Conservation (phyloP, 2,888 invertebrate genomes). For the Catocala sponsa region DNA sequence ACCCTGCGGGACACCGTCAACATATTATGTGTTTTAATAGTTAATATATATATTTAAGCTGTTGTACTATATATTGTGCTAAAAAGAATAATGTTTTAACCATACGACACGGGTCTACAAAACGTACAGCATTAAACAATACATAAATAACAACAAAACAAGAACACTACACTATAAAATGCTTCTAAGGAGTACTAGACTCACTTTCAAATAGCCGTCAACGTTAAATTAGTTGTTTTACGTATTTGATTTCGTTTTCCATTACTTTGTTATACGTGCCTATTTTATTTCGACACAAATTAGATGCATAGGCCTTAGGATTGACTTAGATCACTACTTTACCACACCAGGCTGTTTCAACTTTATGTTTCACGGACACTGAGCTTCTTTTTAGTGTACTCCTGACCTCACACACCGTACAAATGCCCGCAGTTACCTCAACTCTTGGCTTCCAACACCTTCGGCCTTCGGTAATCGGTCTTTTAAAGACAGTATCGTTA, state of each 20-base stretch:
- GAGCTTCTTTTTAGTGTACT: slow-evolving; percentile 87
- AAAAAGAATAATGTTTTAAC: slow-evolving; percentile 51
- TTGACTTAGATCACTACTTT: slow-evolving; percentile 86
- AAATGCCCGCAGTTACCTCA: slow-evolving; percentile 88
- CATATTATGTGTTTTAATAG: slow-evolving; percentile 51
- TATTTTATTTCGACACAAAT: slow-evolving; percentile 83
- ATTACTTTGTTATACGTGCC: slow-evolving; percentile 79
- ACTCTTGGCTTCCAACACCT: slow-evolving; percentile 87
- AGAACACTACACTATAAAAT: slow-evolving; percentile 80
- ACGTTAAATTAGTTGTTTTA: slow-evolving; percentile 84
- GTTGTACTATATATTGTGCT: slow-evolving; percentile 50
- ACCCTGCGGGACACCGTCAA: slow-evolving; percentile 70
- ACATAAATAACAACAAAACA: slow-evolving; percentile 65
- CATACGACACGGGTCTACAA: slow-evolving; percentile 54
- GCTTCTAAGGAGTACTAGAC: slow-evolving; percentile 86
- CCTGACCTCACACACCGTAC: slow-evolving; percentile 87
- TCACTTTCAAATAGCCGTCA: slow-evolving; percentile 83
- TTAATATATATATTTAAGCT: slow-evolving; percentile 54
- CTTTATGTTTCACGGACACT: slow-evolving; percentile 87
- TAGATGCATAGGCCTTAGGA: slow-evolving; percentile 88
- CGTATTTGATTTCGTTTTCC: slow-evolving; percentile 73
- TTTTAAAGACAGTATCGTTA: slow-evolving; percentile 62
- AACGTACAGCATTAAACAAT: slow-evolving; percentile 57
- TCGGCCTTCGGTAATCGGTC: slow-evolving; percentile 80
- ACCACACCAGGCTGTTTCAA: slow-evolving; percentile 85